Conservation (phyloP, 2,113 vertebrate genomes). For the Lycaon pictus region DNA sequence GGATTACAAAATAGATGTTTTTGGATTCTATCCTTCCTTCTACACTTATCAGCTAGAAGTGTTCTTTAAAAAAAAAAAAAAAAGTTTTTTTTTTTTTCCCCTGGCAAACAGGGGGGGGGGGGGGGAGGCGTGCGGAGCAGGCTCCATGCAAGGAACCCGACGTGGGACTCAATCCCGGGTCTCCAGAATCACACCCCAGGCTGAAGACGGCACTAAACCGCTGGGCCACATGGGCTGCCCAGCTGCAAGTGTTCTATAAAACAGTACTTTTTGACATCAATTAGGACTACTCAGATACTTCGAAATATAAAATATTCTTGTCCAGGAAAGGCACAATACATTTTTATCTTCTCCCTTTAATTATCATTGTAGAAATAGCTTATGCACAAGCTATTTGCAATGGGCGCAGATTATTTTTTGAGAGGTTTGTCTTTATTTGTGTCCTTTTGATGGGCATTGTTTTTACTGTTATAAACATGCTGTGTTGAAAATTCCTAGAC, state of each 20-base stretch:
- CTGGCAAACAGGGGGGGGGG: too few species aligned
- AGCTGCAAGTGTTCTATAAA: background rate
- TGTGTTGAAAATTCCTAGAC: background rate
- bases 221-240: background rate
- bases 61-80: background rate
- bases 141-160: too few species aligned
- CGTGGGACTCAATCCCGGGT: too few species aligned
- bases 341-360: background rate
- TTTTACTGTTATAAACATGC: slow-evolving; percentile 41
- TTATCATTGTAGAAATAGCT: background rate
- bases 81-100: too few species aligned
- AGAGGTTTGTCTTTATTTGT: background rate
- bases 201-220: too few species aligned
- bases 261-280: background rate
- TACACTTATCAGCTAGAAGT: background rate
- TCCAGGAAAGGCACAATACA: background rate
- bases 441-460: background rate
- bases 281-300: background rate
- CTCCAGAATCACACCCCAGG: too few species aligned
- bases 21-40: background rate
- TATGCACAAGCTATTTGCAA: background rate
- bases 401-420: background rate
- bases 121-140: rapidly evolving
- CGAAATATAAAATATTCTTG: background rate
- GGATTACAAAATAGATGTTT: slow-evolving; percentile 3